Evolutionary conservation across 2,797 vertebrate genomes (phyloP).

Genomic region (Epinephelus malabaricus): DNA sequence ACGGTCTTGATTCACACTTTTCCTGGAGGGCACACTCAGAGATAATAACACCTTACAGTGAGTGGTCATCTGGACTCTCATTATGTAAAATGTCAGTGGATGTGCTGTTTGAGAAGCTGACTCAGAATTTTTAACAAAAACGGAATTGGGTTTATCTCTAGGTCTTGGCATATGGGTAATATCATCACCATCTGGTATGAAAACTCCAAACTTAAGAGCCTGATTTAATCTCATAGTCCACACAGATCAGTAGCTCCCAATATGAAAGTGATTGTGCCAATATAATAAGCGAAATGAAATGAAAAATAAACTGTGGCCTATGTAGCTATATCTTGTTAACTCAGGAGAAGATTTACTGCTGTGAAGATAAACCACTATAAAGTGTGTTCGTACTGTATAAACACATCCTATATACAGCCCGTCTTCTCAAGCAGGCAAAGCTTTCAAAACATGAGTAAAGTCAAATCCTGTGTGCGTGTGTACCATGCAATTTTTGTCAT

Average conservation of each 20-base stretch:
- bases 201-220: conserved; percentile 18
- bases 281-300: neutral
- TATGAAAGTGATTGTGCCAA: neutral
- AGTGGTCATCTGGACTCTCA: conserved; percentile 54
- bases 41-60: conserved; percentile 59
- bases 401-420: neutral
- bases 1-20: conserved; percentile 32
- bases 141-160: conserved; percentile 28
- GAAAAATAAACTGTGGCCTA: neutral
- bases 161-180: conserved; percentile 36
- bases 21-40: conserved; percentile 39
- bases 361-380: neutral
- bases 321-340: neutral
- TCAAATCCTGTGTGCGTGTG: neutral
- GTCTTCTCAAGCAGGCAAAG: conserved; percentile 10
- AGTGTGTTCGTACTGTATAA: neutral
- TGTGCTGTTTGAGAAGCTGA: conserved; percentile 46
- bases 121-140: conserved; percentile 41
- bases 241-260: conserved; percentile 12
- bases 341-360: conserved; percentile 8
- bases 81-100: conserved; percentile 61
- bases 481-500: conserved; percentile 34
- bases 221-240: conserved; percentile 19
- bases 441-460: conserved; percentile 29
- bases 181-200: conserved; percentile 52